These are phyloP conservation scores for Oreochromis mossambicus DNA, from an alignment of 2,797 vertebrate species.

Conservation along the genomic window DNA sequence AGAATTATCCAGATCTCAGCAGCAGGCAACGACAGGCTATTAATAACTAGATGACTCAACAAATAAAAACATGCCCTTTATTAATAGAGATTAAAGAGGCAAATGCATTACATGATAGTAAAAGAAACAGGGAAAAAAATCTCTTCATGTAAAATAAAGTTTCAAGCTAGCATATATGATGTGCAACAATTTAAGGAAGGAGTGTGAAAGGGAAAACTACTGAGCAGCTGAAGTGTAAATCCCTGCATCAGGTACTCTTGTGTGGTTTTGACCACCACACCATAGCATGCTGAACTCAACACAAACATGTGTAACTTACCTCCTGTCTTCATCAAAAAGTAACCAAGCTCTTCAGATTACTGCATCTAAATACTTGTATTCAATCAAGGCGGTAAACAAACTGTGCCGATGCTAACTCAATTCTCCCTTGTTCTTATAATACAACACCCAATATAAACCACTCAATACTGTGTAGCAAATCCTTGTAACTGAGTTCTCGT, in stretches of 20 bases:
- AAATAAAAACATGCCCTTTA: constrained; percentile 17
- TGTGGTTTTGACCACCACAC: background rate
- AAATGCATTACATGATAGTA: background rate
- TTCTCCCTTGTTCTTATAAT: background rate
- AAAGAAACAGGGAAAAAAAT: background rate
- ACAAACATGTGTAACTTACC: constrained; percentile 40
- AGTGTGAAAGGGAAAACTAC: background rate
- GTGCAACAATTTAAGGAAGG: background rate
- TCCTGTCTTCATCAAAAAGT: constrained; percentile 12
- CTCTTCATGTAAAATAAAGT: background rate
- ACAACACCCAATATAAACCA: background rate
- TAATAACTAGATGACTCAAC: constrained; percentile 51
- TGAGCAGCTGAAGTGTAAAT: constrained; percentile 1
- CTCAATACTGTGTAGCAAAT: background rate
- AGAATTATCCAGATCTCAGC: constrained; percentile 50
- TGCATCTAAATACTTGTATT: background rate
- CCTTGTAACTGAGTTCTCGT: background rate
- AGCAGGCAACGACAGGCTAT: constrained; percentile 41
- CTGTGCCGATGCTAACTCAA: background rate
- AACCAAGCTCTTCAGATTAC: background rate
- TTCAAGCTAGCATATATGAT: background rate
- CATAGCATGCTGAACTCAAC: background rate
- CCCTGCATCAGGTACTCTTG: background rate
- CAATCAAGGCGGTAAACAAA: background rate
- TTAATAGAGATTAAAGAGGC: constrained; percentile 5